phyloP scores from a whole-genome alignment of 2,113 vertebrate species.

The Carettochelys insculpta region DNA sequence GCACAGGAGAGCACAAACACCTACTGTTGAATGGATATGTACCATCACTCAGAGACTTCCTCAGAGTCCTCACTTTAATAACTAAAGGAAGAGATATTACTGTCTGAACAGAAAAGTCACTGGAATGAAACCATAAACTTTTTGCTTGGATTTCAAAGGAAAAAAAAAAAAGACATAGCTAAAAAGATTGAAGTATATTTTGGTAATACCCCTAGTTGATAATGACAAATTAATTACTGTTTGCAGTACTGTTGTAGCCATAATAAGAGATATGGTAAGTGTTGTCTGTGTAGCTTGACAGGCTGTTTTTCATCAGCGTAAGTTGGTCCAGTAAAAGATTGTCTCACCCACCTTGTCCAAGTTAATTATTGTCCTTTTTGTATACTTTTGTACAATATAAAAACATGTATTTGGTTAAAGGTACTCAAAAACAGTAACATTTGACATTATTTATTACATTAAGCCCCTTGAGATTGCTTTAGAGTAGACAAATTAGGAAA shows the following conservation, averaged over 20 bases:
- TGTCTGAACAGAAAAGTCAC: neutral
- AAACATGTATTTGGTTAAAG: neutral
- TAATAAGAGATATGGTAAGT: neutral
- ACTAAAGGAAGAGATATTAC: neutral
- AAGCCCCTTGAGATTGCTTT: neutral
- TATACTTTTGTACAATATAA: neutral
- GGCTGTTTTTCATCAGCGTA: neutral
- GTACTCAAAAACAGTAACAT: neutral
- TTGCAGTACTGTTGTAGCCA: neutral
- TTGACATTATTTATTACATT: neutral
- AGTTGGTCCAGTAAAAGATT: neutral
- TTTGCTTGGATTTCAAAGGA: neutral
- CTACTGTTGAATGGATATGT: neutral
- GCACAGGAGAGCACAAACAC: neutral
- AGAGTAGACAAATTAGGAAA: neutral
- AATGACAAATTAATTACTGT: neutral
- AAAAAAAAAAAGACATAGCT: neutral
- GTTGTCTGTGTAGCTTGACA: neutral
- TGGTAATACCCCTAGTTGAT: neutral
- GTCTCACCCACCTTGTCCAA: neutral
- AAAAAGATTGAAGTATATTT: neutral
- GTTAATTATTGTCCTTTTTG: neutral
- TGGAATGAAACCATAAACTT: neutral
- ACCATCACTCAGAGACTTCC: neutral
- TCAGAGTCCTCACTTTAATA: neutral